Conservation (phyloP, 2,888 invertebrate genomes). For the Vandiemenella viatica region DNA sequence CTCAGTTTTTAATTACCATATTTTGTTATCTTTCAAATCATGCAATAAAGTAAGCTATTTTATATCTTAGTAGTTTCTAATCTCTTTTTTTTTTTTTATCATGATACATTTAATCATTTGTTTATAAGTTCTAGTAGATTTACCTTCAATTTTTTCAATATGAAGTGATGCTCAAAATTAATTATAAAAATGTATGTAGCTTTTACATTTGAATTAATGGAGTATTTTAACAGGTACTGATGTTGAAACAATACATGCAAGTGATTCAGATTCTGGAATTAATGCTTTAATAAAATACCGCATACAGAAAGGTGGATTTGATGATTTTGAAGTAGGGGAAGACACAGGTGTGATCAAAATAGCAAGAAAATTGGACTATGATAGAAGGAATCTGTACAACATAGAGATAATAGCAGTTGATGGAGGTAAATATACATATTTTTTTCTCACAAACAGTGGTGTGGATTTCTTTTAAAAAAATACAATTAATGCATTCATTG, state of each 20-base stretch:
- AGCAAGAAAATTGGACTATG: constrained; percentile 65
- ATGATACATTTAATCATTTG: no score
- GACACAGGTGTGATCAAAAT: constrained; percentile 60
- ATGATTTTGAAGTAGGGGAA: constrained; percentile 70
- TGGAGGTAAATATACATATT: constrained; percentile 34
- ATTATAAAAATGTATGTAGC: no score
- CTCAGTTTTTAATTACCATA: no score
- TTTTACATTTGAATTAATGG: not conserved
- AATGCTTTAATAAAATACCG: constrained; percentile 69
- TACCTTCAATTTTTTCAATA: no score
- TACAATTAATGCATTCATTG: not conserved
- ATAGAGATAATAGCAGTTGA: constrained; percentile 72
- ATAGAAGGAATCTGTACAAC: constrained; percentile 60
- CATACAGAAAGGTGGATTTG: constrained; percentile 71
- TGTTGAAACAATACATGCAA: constrained; percentile 58
- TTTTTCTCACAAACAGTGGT: constrained; percentile 6
- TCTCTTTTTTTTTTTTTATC: no score
- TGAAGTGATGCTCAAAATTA: no score
- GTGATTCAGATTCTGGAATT: constrained; percentile 70
- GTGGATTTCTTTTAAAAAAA: not conserved
- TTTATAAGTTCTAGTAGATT: no score
- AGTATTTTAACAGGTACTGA: constrained; percentile 41
- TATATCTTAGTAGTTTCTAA: no score
- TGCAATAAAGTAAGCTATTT: no score
- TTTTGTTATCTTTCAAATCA: no score